Conservation (phyloP, 2,797 vertebrate genomes). For the Scolopax bukidnonensis region DNA sequence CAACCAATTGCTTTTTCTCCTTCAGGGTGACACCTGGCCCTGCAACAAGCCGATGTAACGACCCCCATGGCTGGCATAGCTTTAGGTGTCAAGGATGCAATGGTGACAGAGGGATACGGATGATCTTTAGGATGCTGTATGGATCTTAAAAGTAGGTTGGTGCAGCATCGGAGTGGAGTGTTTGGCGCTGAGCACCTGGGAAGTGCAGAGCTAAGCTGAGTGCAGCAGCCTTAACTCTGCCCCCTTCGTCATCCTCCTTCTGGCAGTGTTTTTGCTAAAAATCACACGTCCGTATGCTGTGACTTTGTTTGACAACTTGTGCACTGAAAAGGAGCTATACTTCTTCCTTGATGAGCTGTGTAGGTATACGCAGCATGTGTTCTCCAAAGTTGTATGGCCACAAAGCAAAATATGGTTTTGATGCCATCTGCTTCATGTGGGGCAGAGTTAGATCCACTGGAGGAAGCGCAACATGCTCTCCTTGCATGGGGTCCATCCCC, state of each 20-base stretch:
- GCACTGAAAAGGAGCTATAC: background rate
- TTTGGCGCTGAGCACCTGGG: background rate
- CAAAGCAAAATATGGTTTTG: background rate
- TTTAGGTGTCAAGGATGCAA: background rate
- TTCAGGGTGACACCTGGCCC: background rate
- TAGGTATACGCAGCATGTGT: background rate
- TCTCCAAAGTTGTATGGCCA: background rate
- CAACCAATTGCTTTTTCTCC: background rate
- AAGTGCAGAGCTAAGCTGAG: background rate
- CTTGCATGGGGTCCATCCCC: background rate
- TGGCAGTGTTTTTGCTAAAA: background rate
- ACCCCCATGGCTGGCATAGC: background rate
- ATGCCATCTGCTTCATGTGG: background rate
- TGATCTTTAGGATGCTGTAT: background rate
- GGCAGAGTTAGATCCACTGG: background rate
- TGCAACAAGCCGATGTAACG: fast-evolving
- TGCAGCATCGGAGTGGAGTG: background rate
- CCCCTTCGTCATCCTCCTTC: background rate
- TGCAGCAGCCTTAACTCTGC: background rate
- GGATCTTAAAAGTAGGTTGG: background rate
- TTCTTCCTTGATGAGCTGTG: background rate
- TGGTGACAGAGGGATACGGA: background rate
- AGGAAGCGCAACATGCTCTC: background rate
- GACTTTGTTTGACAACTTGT: constrained; percentile 44
- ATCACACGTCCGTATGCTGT: background rate